These are phyloP conservation scores for Caenorhabditis panamensis DNA, from an alignment of 2,888 invertebrate genomes.

Conservation along the genomic window DNA sequence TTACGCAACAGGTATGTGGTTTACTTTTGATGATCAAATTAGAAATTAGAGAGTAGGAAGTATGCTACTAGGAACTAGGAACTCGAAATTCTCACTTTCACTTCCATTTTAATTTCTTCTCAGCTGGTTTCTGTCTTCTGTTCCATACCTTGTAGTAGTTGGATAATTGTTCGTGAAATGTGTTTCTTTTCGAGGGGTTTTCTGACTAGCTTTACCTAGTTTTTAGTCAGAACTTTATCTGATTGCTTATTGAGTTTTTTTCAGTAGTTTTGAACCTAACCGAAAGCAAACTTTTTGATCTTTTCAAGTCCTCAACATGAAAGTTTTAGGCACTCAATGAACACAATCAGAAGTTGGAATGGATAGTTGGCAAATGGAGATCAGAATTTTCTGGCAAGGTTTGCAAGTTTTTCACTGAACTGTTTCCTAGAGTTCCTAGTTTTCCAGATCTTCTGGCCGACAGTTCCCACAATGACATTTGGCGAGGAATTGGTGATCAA, in stretches of 20 bases:
- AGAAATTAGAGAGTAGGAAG: background rate
- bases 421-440: too few relatives aligned
- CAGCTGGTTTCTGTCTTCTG: too few relatives aligned
- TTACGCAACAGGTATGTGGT: constrained; percentile 37
- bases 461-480: constrained; percentile 81
- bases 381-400: constrained; percentile 81
- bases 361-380: constrained; percentile 81
- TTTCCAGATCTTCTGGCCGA: constrained; percentile 80
- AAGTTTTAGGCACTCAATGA: constrained; percentile 65
- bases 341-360: constrained; percentile 77
- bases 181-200: too few relatives aligned
- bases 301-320: too few relatives aligned
- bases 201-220: background rate
- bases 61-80: background rate
- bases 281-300: constrained; percentile 71
- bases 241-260: too few relatives aligned
- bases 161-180: too few relatives aligned
- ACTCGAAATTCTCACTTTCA: background rate
- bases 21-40: background rate
- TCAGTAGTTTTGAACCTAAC: too few relatives aligned
- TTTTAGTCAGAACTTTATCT: background rate
- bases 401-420: constrained; percentile 1
- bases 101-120: too few relatives aligned
- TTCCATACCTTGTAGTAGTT: too few relatives aligned
- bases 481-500: constrained; percentile 80